Base-by-base conservation (phyloP, 2,888 invertebrate genomes). In the Conistra vaccinii region DNA sequence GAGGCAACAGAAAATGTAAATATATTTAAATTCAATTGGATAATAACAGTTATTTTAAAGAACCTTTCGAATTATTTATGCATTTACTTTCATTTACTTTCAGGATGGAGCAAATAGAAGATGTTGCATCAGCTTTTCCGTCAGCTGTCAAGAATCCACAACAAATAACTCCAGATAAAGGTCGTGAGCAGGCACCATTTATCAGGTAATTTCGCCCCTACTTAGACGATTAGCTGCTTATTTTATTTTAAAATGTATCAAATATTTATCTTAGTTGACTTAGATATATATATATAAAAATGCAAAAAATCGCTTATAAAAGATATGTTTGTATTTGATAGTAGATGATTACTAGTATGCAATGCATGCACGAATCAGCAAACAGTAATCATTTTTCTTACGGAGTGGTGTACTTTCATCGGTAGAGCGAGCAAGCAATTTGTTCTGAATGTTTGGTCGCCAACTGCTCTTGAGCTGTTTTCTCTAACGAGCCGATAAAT, bases 1-100 rank as follows among this genome's bases (percentile, higher is more conserved):
- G 85, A 91, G 93, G 87, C 93, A 92, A 81, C 95, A 93, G 87
- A 93, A 95, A 90, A 91, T 92, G 96, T 96, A 90, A 93, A 93
- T 92, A 66, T 62, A 72, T 68, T 80, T 69, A 68, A 76, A 69
- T 69, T 80, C 32, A 62, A 39, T 62, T 72, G 26, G 6, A 62
- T 71, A 69, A 69, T 74, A 74, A 65, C 74, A 76, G 63, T 78
- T 61, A 76, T 69, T 69, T 55, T 39, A n/a, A 45, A 53, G 20
- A 75, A 39, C 58, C 5, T 55, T 69, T 29, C 48, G 12, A 65
- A 69, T 67, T 17, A 70, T 62, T 74, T 75, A 55, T 57, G 20
- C 29, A 60, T 77, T 67, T 73, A 57, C 45, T 73, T 72, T 69
- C 63, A 68, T 78, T 78, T 63, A 72, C 78, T 95, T 95, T 82